These are phyloP conservation scores for Anoplius nigerrimus DNA, from an alignment of 2,888 invertebrate species.

Conservation along the genomic window DNA sequence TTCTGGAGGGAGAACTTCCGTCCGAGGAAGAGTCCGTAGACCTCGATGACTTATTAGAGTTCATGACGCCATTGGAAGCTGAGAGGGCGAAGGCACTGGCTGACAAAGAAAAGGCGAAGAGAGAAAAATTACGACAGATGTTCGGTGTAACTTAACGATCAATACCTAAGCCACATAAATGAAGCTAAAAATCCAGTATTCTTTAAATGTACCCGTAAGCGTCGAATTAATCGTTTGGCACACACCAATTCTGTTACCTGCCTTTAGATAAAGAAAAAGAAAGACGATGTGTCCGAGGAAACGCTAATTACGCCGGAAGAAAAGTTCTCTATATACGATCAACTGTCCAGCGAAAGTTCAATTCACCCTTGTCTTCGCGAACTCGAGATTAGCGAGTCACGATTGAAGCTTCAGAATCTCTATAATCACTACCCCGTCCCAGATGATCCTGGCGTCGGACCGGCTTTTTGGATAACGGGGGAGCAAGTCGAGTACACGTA, in stretches of 20 bases:
- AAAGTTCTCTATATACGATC: background rate
- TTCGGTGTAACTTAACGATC: constrained; percentile 48
- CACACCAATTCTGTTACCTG: background rate
- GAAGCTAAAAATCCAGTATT: no score
- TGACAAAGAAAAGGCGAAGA: constrained; percentile 23
- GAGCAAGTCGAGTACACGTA: constrained; percentile 2
- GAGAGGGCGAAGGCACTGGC: constrained; percentile 21
- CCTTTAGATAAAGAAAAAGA: constrained; percentile 17
- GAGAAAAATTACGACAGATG: constrained; percentile 33
- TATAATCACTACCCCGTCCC: constrained; percentile 53
- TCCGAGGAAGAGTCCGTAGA: constrained; percentile 20
- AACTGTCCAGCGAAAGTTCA: constrained; percentile 40
- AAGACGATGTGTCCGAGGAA: constrained; percentile 30
- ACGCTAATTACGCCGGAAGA: constrained; percentile 48
- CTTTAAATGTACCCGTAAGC: no score
- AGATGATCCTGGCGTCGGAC: constrained; percentile 59
- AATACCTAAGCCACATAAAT: background rate
- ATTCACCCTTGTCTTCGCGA: constrained; percentile 51
- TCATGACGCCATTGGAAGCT: constrained; percentile 12
- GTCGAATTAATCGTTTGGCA: no score
- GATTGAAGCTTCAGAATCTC: constrained; percentile 56
- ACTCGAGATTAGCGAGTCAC: constrained; percentile 61
- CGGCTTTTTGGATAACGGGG: constrained; percentile 59
- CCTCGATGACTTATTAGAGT: constrained; percentile 15
- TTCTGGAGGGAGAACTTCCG: constrained; percentile 1